Conservation (phyloP, 37 sponge, comb jelly and placozoan species). For the Tethya wilhelma region DNA sequence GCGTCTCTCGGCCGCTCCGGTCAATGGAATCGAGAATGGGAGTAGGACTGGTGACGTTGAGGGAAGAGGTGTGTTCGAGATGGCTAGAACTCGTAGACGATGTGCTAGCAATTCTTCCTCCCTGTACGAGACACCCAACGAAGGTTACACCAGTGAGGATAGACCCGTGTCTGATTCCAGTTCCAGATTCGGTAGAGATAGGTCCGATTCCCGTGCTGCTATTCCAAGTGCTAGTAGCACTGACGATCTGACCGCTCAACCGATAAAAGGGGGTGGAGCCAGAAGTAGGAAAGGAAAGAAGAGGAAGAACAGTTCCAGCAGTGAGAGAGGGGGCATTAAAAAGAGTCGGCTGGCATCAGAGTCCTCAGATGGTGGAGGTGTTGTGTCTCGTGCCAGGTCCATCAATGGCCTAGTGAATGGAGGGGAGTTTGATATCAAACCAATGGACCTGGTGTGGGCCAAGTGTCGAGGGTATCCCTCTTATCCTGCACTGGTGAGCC, state of each 20-base stretch:
- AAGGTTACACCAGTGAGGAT: neutral
- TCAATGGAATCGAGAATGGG: neutral
- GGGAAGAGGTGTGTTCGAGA: neutral
- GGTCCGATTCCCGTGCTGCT: neutral
- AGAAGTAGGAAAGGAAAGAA: neutral
- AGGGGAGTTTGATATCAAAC: constrained; percentile 13
- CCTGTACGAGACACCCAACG: constrained; percentile 14
- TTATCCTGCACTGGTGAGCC: constrained; percentile 96
- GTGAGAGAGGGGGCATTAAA: constrained; percentile 2
- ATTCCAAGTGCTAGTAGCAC: constrained; percentile 44
- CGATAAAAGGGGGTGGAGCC: neutral
- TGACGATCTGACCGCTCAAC: constrained; percentile 50
- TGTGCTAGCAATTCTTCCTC: constrained; percentile 40
- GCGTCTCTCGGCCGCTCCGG: too few species aligned
- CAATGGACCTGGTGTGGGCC: constrained; percentile 94
- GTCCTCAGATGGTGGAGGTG: constrained; percentile 14
- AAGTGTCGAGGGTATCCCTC: constrained; percentile 96
- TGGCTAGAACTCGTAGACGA: too few species aligned
- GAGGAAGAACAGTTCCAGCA: constrained; percentile 21
- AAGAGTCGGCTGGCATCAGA: constrained; percentile 3
- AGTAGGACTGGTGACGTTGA: neutral
- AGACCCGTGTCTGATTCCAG: too few species aligned
- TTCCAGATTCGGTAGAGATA: constrained; percentile 4
- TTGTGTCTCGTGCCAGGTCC: neutral
- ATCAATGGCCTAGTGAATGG: constrained; percentile 20